These are phyloP conservation scores for Drepana falcataria DNA, from an alignment of 2,888 invertebrate species.

Conservation along the genomic window DNA sequence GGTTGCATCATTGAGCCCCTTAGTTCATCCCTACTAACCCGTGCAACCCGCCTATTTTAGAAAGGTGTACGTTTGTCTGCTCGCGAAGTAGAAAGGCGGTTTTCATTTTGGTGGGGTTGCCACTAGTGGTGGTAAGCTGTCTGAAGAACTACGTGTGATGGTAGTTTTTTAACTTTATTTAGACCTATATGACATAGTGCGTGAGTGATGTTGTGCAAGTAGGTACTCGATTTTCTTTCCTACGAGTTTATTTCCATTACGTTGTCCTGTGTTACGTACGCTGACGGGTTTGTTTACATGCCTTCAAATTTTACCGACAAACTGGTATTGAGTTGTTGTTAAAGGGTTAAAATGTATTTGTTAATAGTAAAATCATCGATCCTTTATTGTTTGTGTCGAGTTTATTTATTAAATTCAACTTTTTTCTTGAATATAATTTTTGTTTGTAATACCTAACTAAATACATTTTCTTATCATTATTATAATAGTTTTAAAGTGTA, in stretches of 20 bases:
- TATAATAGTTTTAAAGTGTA: too few relatives aligned
- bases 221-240: neutral
- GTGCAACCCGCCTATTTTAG: slow-evolving; percentile 48
- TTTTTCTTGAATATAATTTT: too few relatives aligned
- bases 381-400: too few relatives aligned
- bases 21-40: slow-evolving; percentile 68
- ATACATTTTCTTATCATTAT: too few relatives aligned
- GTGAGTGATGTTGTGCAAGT: neutral
- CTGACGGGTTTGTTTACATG: neutral
- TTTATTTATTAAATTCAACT: too few relatives aligned
- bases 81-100: slow-evolving; percentile 31
- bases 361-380: too few relatives aligned
- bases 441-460: too few relatives aligned
- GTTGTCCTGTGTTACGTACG: neutral
- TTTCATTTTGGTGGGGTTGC: slow-evolving; percentile 43
- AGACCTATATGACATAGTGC: neutral
- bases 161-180: slow-evolving; percentile 2
- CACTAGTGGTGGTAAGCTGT: slow-evolving; percentile 47
- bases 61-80: slow-evolving; percentile 34
- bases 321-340: too few relatives aligned
- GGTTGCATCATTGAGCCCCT: slow-evolving; percentile 67
- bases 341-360: too few relatives aligned
- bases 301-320: too few relatives aligned
- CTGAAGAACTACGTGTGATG: slow-evolving; percentile 5
- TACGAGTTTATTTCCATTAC: neutral